Evolutionary conservation across 2,888 invertebrate species (phyloP).

Genomic region (Magallana nippona): DNA sequence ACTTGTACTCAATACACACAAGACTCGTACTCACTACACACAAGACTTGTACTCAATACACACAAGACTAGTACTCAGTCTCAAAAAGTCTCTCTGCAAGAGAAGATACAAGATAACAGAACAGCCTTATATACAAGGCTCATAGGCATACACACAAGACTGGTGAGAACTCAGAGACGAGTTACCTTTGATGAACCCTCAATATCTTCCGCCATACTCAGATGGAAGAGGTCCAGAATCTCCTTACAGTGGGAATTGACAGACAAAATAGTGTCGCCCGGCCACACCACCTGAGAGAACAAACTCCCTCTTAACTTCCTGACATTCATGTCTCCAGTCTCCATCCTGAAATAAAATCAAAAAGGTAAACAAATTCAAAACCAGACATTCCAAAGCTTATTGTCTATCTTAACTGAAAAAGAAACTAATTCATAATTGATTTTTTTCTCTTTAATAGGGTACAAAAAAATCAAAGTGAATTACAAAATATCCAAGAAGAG

Average conservation of each 20-base stretch:
- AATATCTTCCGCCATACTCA: conserved; percentile 27
- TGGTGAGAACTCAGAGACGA: too few relatives aligned
- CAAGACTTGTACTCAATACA: not conserved
- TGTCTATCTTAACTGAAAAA: too few relatives aligned
- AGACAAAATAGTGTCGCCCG: conserved; percentile 56
- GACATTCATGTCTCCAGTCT: conserved; percentile 32
- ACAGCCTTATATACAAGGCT: too few relatives aligned
- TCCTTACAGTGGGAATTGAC: conserved; percentile 59
- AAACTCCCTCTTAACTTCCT: conserved; percentile 52
- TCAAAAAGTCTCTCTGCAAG: not conserved
- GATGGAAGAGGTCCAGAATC: conserved; percentile 57
- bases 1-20: too few relatives aligned
- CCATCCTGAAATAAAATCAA: conserved; percentile 25
- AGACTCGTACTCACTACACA: too few relatives aligned
- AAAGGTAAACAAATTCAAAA: too few relatives aligned
- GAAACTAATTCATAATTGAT: too few relatives aligned
- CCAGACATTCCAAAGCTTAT: too few relatives aligned
- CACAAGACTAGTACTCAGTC: not conserved
- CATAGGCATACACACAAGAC: too few relatives aligned
- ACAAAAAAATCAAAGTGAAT: too few relatives aligned
- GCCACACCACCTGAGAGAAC: conserved; percentile 66
- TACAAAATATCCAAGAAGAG: too few relatives aligned
- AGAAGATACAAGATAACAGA: not conserved
- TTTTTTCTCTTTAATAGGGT: too few relatives aligned
- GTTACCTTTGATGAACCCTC: not conserved